Evolutionary conservation across 2,888 invertebrate genomes (phyloP).

Genomic region (Rotaria socialis): DNA sequence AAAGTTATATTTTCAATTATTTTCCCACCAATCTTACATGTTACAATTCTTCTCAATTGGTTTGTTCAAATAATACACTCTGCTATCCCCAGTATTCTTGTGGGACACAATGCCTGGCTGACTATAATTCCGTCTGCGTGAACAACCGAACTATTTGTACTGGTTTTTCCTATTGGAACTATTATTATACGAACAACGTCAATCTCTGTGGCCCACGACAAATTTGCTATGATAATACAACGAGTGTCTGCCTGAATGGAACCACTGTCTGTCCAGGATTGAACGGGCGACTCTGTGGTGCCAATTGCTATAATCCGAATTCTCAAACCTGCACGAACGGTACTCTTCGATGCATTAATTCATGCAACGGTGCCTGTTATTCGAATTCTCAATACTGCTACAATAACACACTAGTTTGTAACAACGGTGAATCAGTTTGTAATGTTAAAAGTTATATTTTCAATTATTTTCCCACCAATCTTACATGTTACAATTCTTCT

Average conservation of each 20-base stretch:
- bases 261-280: neutral
- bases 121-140: neutral
- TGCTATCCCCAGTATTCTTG: neutral
- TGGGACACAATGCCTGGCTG: neutral
- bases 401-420: neutral
- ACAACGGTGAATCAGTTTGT: neutral
- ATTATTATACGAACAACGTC: neutral
- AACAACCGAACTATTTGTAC: neutral
- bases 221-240: neutral
- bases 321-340: too few species aligned
- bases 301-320: too few species aligned
- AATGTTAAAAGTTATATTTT: neutral
- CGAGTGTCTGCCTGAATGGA: neutral
- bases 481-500: neutral
- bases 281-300: too few species aligned
- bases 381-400: neutral
- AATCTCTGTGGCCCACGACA: neutral
- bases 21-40: neutral
- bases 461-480: neutral
- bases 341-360: neutral
- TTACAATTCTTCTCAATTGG: neutral
- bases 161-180: neutral
- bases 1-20: neutral
- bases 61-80: neutral
- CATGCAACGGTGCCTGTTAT: neutral